Base-by-base conservation (phyloP, 1,140 invertebrate genomes). In the Procambarus virginalis region DNA sequence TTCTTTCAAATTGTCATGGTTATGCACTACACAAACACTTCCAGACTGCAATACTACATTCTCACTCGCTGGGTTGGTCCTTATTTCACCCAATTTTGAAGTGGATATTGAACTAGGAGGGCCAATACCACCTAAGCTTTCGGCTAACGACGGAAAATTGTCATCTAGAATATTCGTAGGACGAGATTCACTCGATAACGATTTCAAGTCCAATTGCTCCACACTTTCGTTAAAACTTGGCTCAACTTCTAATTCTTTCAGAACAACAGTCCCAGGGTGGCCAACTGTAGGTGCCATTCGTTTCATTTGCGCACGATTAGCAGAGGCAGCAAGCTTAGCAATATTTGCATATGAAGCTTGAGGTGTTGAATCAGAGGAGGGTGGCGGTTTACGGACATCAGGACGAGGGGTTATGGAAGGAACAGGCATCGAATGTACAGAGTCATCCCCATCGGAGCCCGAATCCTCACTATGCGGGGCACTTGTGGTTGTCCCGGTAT, bases 301-400 rank as follows among this genome's bases (percentile, higher is more conserved):
- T 89, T 92, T 92, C 75, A 91, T 91, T 73, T 92, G 91, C 60
- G 85, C 73, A 73, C 85, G 89, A 75, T 91, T 92, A 49, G 89
- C 89, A 20, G 91, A 77, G 60, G 89, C 89, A 81, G 91, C 91
- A 64, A 92, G 89, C 73, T 91, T 91, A 8, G 91, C 91, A n/a
- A 92, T 92, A 77, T 92, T 92, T 83, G 91, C 91, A 82, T 92
- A 92, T 20, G 91, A 92, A 9, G 91, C 87, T 55, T 91, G 91
- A 46, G 91, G 91, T 58, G 91, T 91, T 48, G 91, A 90, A 45
- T 89, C 89, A n/a, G 89, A 91, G 34, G 91, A 92, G 34, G 91
- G 90, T 8, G 91, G 91, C 17, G 91, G 91, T 34, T 92, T 92
- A 60, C 91, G 89, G 51, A 92, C 91, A 70, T 92, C 89, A 34